Evolutionary conservation across 2,113 vertebrate species (phyloP).

Genomic region (Cygnus buccinator): DNA sequence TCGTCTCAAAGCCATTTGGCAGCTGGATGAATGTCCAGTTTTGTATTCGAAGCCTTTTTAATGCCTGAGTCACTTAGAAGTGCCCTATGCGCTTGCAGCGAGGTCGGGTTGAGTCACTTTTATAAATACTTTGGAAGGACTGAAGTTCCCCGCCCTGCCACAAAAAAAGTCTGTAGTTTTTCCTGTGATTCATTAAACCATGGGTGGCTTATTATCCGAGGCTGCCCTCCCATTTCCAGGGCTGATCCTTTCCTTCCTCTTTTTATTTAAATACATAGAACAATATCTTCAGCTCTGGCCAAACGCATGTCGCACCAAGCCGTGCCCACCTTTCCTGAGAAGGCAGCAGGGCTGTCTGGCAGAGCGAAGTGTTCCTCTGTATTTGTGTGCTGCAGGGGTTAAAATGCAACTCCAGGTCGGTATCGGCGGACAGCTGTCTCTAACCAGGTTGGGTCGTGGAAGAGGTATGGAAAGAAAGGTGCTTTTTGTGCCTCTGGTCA

Average conservation of each 20-base stretch:
- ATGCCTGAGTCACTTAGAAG: background rate
- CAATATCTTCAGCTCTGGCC: conserved; percentile 53
- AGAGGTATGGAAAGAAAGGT: background rate
- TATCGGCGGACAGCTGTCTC: background rate
- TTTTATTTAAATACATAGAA: conserved; percentile 7
- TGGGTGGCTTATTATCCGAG: conserved; percentile 40
- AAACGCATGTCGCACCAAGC: background rate
- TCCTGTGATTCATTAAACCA: conserved; percentile 78
- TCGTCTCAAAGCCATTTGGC: background rate
- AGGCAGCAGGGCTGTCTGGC: background rate
- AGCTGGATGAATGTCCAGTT: background rate
- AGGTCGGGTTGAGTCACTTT: background rate
- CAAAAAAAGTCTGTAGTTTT: conserved; percentile 2
- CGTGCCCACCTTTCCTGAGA: background rate
- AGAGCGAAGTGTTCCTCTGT: background rate
- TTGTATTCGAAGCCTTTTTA: background rate
- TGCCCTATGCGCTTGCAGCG: background rate
- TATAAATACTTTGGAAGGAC: background rate
- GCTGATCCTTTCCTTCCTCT: conserved; percentile 78
- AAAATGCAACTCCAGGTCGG: background rate
- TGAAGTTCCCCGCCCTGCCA: background rate
- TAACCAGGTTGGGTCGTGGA: background rate
- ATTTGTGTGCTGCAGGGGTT: background rate
- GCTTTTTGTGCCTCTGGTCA: background rate
- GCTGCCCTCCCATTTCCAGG: conserved; percentile 71